Evolutionary conservation across 2,888 invertebrate genomes (phyloP).

Genomic region (Oxyteleia sp.): DNA sequence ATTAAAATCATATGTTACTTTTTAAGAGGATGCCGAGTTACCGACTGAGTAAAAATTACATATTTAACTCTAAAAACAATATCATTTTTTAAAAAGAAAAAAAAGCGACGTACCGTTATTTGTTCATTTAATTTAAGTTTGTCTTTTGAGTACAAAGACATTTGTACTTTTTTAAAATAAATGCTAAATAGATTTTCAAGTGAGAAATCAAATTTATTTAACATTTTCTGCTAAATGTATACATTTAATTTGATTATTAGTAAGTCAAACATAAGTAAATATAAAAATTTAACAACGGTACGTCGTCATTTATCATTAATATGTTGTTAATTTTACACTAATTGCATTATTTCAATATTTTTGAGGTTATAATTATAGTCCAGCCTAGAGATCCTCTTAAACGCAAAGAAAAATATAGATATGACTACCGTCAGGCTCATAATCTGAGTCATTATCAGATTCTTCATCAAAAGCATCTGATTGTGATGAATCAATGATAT

Average conservation of each 20-base stretch:
- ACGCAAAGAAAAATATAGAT: slow-evolving; percentile 8
- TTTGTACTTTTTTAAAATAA: too few species aligned
- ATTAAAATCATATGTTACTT: not conserved
- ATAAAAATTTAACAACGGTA: slow-evolving; percentile 3
- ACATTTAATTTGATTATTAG: slow-evolving; percentile 2
- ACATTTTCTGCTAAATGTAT: not conserved
- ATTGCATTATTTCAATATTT: slow-evolving; percentile 8
- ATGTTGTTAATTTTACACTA: slow-evolving; percentile 5
- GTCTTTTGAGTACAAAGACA: too few species aligned
- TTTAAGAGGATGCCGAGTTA: too few species aligned
- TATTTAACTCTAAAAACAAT: too few species aligned
- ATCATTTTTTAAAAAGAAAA: too few species aligned
- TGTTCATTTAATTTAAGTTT: too few species aligned
- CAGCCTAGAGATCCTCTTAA: not conserved
- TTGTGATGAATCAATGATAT: not conserved
- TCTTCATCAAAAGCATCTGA: slow-evolving; percentile 12
- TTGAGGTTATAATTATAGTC: not conserved
- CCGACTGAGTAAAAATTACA: too few species aligned
- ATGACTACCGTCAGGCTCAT: slow-evolving; percentile 5
- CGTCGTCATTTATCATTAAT: slow-evolving; percentile 2
- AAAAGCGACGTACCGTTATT: too few species aligned
- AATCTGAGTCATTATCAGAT: slow-evolving; percentile 1
- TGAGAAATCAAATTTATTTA: too few species aligned
- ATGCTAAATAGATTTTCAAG: too few species aligned
- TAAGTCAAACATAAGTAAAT: slow-evolving; percentile 4